phyloP scores from a whole-genome alignment of 2,113 vertebrate genomes.

The Engystomops pustulosus region DNA sequence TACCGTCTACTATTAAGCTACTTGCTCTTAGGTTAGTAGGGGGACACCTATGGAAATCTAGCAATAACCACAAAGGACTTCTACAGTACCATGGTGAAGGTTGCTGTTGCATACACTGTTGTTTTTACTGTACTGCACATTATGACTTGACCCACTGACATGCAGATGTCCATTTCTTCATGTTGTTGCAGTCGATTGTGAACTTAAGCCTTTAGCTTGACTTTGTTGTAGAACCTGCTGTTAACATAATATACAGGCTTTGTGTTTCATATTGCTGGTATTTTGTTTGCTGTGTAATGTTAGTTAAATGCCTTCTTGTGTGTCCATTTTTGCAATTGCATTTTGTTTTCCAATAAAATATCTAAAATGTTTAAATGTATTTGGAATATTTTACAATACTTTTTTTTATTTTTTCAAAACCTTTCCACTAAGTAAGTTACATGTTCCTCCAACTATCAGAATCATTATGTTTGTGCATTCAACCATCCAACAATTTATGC shows the following conservation, averaged over 20 bases:
- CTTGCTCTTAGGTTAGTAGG: neutral
- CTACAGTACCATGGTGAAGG: neutral
- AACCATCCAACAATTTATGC: too few species aligned
- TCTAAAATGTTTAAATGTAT: neutral
- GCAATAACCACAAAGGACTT: neutral
- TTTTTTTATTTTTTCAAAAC: neutral
- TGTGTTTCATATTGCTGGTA: neutral
- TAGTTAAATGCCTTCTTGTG: constrained; percentile 7
- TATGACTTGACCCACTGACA: neutral
- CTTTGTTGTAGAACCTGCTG: neutral
- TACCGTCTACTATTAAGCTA: neutral
- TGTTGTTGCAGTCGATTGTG: neutral
- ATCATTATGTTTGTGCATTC: too few species aligned
- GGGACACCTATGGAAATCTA: neutral
- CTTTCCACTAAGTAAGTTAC: too few species aligned
- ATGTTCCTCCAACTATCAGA: too few species aligned
- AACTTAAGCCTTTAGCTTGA: neutral
- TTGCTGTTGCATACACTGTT: neutral
- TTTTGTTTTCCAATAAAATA: constrained; percentile 33
- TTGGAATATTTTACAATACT: neutral
- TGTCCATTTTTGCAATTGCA: neutral
- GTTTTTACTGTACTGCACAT: neutral
- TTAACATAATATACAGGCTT: neutral
- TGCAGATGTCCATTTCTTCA: neutral
- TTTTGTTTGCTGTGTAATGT: neutral